These are phyloP conservation scores for Leptinotarsa peninsularis DNA, from an alignment of 2,888 invertebrate genomes.

Conservation along the genomic window DNA sequence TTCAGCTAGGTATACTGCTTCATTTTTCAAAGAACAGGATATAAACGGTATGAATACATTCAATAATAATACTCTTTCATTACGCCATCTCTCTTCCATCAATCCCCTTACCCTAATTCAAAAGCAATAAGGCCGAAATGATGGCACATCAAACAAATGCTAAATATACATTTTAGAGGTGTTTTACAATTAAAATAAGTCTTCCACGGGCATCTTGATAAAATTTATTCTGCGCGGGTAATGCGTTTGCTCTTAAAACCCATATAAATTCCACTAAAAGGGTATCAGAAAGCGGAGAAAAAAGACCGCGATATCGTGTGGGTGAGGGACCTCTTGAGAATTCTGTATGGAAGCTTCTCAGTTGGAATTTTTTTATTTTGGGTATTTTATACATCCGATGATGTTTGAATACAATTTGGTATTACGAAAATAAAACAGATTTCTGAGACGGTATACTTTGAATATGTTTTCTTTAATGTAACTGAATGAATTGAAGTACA, in stretches of 20 bases:
- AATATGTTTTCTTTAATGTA: too few relatives aligned
- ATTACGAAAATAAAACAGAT: too few relatives aligned
- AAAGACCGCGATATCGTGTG: conserved; percentile 41
- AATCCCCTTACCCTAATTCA: conserved; percentile 6
- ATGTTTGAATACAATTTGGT: conserved; percentile 19
- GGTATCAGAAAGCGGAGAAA: conserved; percentile 44
- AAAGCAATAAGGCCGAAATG: conserved; percentile 29
- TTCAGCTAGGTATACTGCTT: too few relatives aligned
- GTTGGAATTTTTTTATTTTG: conserved; percentile 21
- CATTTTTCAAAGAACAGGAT: too few relatives aligned
- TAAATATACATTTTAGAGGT: conserved; percentile 35
- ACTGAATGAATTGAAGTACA: too few relatives aligned
- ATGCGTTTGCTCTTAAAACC: conserved; percentile 46
- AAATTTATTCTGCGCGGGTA: conserved; percentile 45
- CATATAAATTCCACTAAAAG: conserved; percentile 47
- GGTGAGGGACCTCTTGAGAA: conserved; percentile 21
- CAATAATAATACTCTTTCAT: background rate
- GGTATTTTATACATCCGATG: conserved; percentile 30
- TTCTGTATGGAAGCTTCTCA: conserved; percentile 3
- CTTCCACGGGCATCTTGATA: conserved; percentile 40
- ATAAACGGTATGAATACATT: too few relatives aligned
- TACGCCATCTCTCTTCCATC: background rate
- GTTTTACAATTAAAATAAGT: conserved; percentile 48
- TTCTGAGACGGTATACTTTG: too few relatives aligned
- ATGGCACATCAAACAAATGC: conserved; percentile 40